phyloP scores from a whole-genome alignment of 1,140 invertebrate species.

The Carposina sasakii region DNA sequence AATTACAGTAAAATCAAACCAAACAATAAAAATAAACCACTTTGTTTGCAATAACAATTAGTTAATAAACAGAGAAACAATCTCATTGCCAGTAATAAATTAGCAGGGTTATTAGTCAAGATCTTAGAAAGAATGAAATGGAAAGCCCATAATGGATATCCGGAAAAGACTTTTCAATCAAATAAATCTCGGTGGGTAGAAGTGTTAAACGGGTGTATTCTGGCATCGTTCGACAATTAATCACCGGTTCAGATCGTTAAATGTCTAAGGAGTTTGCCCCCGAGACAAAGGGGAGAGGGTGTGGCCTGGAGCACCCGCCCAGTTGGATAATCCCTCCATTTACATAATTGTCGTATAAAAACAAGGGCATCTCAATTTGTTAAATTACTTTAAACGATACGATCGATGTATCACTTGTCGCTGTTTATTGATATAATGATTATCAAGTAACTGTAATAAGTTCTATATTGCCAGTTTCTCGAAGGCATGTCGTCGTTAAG shows the following conservation, averaged over 20 bases:
- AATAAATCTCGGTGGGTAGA: constrained; percentile 59
- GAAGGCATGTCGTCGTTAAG: too few relatives aligned
- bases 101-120: too few relatives aligned
- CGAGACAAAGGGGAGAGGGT: constrained; percentile 52
- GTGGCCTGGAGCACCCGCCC: constrained; percentile 59
- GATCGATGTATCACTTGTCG: background rate
- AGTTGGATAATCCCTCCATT: constrained; percentile 68
- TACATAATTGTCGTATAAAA: constrained; percentile 72
- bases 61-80: too few relatives aligned
- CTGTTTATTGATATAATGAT: too few relatives aligned
- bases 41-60: too few relatives aligned
- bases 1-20: too few relatives aligned
- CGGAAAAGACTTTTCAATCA: constrained; percentile 46
- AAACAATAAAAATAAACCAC: too few relatives aligned
- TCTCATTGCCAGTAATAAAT: too few relatives aligned
- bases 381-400: constrained; percentile 69
- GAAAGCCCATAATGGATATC: constrained; percentile 39
- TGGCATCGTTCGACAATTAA: constrained; percentile 58
- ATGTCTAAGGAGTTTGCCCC: constrained; percentile 53
- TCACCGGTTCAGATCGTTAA: constrained; percentile 61
- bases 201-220: constrained; percentile 43
- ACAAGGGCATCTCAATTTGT: constrained; percentile 67
- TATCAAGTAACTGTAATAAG: too few relatives aligned
- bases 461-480: too few relatives aligned
- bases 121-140: constrained; percentile 13